Percentiles rank a stretch among this genome's conserved stretches.
Evolutionary conservation across 2,888 invertebrate genomes (phyloP).

Genomic region (Apamea anceps): DNA sequence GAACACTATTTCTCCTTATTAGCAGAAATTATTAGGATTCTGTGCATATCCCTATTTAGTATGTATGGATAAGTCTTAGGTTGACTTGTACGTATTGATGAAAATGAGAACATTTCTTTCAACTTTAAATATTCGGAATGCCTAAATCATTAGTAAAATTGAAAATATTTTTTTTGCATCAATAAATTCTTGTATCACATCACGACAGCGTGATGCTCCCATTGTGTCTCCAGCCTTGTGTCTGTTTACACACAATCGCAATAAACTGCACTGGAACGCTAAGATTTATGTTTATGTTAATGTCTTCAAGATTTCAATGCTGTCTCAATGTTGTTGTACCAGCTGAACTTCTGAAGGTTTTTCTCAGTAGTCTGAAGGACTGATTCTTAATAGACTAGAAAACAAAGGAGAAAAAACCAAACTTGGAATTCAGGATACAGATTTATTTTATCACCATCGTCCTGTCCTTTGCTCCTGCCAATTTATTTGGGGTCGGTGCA

Average conservation of each 20-base stretch:
- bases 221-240: conserved; percentile 52
- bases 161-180: neutral
- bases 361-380: neutral
- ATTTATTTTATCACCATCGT: neutral
- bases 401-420: neutral
- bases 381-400: neutral
- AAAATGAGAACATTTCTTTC: neutral
- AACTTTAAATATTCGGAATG: neutral
- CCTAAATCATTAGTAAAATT: neutral
- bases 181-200: neutral
- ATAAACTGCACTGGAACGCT: conserved; percentile 27
- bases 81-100: neutral
- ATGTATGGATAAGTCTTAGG: neutral
- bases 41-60: neutral
- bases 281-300: conserved; percentile 41
- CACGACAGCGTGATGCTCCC: conserved; percentile 29
- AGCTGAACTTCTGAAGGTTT: neutral
- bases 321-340: neutral
- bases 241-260: conserved; percentile 39
- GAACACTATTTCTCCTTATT: neutral
- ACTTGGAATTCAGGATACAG: neutral
- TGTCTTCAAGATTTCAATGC: conserved; percentile 44
- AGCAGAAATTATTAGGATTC: neutral
- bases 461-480: too few species aligned
- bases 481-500: too few species aligned